Percentiles rank a stretch among this genome's conserved stretches.
phyloP scores from a whole-genome alignment of 2,797 vertebrate genomes.

The Melanotaenia maccullochi region DNA sequence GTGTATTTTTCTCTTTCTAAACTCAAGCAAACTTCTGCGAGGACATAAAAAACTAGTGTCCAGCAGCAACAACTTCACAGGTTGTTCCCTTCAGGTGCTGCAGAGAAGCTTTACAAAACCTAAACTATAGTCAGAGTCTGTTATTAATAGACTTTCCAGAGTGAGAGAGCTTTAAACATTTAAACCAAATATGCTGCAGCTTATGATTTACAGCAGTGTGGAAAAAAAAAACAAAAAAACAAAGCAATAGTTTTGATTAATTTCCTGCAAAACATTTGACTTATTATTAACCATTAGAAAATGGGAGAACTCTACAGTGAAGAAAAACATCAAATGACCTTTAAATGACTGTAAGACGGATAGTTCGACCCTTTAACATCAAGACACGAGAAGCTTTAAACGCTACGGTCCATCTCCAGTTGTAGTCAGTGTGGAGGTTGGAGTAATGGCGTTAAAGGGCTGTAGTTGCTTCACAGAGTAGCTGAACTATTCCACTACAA shows the following conservation, averaged over 20 bases:
- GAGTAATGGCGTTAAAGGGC: slow-evolving; percentile 65
- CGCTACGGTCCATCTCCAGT: background rate
- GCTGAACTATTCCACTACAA: slow-evolving; percentile 58
- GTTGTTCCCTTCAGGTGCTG: slow-evolving; percentile 26
- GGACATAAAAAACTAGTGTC: background rate
- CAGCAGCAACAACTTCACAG: slow-evolving; percentile 45
- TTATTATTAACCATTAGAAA: background rate
- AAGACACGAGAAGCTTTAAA: background rate
- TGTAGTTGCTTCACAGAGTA: slow-evolving; percentile 46
- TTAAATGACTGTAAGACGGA: background rate
- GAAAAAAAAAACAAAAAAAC: background rate
- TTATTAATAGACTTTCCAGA: background rate
- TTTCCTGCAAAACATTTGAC: slow-evolving; percentile 1
- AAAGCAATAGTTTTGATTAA: slow-evolving; percentile 8
- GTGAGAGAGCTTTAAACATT: background rate
- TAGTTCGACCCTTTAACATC: background rate
- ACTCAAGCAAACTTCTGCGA: background rate
- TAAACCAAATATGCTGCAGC: slow-evolving; percentile 11
- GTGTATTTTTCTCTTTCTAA: background rate
- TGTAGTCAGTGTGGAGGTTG: slow-evolving; percentile 21
- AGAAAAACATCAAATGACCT: background rate
- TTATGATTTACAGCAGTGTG: background rate
- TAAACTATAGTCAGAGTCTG: background rate
- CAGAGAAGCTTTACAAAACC: background rate
- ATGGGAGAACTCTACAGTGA: background rate